phyloP scores from a whole-genome alignment of 2,113 vertebrate species.

The Sciurus niger region DNA sequence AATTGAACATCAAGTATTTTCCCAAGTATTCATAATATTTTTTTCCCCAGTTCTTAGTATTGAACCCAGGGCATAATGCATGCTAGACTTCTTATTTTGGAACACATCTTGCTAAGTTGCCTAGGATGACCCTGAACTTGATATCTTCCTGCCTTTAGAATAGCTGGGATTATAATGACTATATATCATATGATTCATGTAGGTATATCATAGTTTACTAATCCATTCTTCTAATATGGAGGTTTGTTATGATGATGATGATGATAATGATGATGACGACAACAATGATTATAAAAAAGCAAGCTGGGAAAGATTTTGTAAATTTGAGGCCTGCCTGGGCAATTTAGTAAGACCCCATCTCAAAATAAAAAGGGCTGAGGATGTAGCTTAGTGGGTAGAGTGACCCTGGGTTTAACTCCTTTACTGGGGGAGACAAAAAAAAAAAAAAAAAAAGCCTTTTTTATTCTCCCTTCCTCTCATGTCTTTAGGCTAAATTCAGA shows the following conservation, averaged over 20 bases:
- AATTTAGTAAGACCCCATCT: too few relatives aligned
- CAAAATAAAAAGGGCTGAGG: too few relatives aligned
- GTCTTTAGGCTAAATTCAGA: slow-evolving; percentile 16
- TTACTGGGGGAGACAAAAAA: too few relatives aligned
- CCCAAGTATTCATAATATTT: background rate
- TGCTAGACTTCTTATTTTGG: background rate
- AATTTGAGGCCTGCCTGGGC: too few relatives aligned
- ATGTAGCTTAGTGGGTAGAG: too few relatives aligned
- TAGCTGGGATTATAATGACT: background rate
- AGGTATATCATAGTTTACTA: background rate
- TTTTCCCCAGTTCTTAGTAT: background rate
- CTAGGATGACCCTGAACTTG: background rate
- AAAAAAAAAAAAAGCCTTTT: background rate
- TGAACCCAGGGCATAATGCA: background rate
- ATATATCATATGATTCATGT: background rate
- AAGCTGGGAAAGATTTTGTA: too few relatives aligned
- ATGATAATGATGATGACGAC: too few relatives aligned
- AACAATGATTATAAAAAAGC: too few relatives aligned
- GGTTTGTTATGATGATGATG: background rate
- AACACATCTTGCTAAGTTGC: background rate
- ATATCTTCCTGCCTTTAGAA: background rate
- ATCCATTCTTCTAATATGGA: background rate
- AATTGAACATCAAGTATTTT: background rate
- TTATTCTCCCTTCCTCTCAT: background rate
- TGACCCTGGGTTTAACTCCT: too few relatives aligned